Evolutionary conservation across 2,888 invertebrate species (phyloP).

Genomic region (Hypsopygia costalis): DNA sequence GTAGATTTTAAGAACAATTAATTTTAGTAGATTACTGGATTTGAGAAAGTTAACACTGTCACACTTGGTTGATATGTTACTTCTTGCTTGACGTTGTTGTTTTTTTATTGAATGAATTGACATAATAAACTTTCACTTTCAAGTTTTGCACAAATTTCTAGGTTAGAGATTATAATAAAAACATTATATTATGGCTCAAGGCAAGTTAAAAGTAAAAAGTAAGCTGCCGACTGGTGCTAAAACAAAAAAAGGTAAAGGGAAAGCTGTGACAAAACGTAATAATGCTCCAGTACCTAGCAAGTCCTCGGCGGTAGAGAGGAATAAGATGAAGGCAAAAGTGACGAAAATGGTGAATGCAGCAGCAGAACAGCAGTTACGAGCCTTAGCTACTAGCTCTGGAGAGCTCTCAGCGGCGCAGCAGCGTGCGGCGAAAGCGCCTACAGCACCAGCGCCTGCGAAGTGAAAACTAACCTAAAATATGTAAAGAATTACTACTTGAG

Average conservation of each 20-base stretch:
- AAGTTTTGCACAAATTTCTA: too few relatives aligned
- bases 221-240: constrained; percentile 80
- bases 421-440: constrained; percentile 60
- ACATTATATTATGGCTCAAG: constrained; percentile 89
- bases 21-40: too few relatives aligned
- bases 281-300: constrained; percentile 85
- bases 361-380: constrained; percentile 83
- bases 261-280: constrained; percentile 78
- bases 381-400: constrained; percentile 75
- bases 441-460: constrained; percentile 58
- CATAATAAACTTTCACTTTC: too few relatives aligned
- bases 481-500: too few relatives aligned
- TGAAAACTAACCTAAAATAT: constrained; percentile 26
- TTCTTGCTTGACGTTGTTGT: too few relatives aligned
- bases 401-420: constrained; percentile 73
- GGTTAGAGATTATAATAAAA: too few relatives aligned
- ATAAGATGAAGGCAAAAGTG: constrained; percentile 83
- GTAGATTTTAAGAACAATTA: too few relatives aligned
- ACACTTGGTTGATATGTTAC: too few relatives aligned
- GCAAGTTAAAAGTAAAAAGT: constrained; percentile 84
- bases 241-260: constrained; percentile 74
- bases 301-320: constrained; percentile 78
- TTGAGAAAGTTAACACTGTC: too few relatives aligned
- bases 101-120: too few relatives aligned
- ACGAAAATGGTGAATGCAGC: constrained; percentile 86